Percentiles rank a stretch among this genome's conserved stretches.
phyloP scores from a whole-genome alignment of 2,888 invertebrate species.

The Cataglyphis rosenhaueri region DNA sequence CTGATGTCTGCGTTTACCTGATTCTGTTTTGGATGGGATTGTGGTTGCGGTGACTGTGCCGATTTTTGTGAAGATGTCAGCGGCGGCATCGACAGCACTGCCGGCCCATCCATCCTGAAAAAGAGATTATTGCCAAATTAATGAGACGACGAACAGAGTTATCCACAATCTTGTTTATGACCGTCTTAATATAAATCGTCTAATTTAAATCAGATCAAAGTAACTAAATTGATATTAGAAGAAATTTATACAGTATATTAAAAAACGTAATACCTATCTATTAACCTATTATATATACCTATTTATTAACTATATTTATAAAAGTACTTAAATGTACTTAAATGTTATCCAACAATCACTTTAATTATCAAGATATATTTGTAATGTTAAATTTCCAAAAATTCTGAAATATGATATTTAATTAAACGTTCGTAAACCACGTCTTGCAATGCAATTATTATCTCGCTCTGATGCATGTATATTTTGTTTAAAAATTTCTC shows the following conservation, averaged over 20 bases:
- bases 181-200: not conserved
- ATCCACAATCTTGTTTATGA: constrained; percentile 8
- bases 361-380: not conserved
- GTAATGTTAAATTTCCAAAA: not conserved
- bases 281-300: no score
- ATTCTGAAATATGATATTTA: not conserved
- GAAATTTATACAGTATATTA: not conserved
- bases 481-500: not conserved
- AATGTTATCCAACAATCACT: not conserved
- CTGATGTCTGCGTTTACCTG: constrained; percentile 84
- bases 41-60: constrained; percentile 84
- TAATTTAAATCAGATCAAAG: not conserved
- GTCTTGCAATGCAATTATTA: not conserved
- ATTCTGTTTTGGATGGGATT: constrained; percentile 87
- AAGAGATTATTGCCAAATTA: not conserved
- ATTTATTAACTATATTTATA: not conserved
- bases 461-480: not conserved
- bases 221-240: not conserved
- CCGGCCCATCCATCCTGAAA: constrained; percentile 87
- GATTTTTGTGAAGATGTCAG: constrained; percentile 85
- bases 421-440: not conserved
- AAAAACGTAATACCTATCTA: not conserved
- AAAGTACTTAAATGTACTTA: no score
- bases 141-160: not conserved
- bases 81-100: constrained; percentile 85